A percentile compares a stretch with the other conserved stretches of the same genome.
These are phyloP conservation scores for Drosophila limbata DNA, from an alignment of 2,888 invertebrate species.

Conservation along the genomic window DNA sequence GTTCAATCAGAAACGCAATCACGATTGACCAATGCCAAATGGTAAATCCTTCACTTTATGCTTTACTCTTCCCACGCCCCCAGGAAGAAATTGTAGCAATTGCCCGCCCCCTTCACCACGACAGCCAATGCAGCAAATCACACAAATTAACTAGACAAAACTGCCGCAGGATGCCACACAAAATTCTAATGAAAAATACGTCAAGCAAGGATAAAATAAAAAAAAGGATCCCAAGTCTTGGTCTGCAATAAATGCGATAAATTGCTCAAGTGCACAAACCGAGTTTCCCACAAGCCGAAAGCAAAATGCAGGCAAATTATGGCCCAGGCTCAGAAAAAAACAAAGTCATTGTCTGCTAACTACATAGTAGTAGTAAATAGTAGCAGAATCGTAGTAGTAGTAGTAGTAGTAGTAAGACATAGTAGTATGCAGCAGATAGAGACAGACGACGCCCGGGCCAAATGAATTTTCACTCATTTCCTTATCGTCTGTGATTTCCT, in stretches of 20 bases:
- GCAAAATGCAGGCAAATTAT: constrained; percentile 76
- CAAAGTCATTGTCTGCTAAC: constrained; percentile 10
- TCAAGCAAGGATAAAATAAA: constrained; percentile 31
- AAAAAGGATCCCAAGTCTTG: background rate
- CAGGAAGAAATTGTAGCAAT: constrained; percentile 2
- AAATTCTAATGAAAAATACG: constrained; percentile 71
- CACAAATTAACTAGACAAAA: constrained; percentile 78
- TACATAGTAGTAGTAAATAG: constrained; percentile 19
- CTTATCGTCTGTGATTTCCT: constrained; percentile 84
- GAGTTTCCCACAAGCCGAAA: constrained; percentile 20
- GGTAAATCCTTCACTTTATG: constrained; percentile 5
- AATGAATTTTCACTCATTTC: constrained; percentile 83
- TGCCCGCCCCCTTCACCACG: background rate
- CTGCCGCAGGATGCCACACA: constrained; percentile 67
- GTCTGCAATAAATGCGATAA: constrained; percentile 70
- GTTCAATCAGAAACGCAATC: constrained; percentile 33
- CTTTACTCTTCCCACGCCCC: constrained; percentile 19
- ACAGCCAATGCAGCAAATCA: constrained; percentile 73
- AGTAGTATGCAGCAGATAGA: constrained; percentile 13
- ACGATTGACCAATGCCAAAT: constrained; percentile 34
- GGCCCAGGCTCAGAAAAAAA: constrained; percentile 29
- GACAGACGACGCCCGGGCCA: constrained; percentile 43
- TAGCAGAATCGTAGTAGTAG: constrained; percentile 11
- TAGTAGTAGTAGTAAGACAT: constrained; percentile 18
- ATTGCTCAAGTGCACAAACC: constrained; percentile 70